Base-by-base conservation (phyloP, 92 coral and sea anemone species). In the Galaxea fascicularis region DNA sequence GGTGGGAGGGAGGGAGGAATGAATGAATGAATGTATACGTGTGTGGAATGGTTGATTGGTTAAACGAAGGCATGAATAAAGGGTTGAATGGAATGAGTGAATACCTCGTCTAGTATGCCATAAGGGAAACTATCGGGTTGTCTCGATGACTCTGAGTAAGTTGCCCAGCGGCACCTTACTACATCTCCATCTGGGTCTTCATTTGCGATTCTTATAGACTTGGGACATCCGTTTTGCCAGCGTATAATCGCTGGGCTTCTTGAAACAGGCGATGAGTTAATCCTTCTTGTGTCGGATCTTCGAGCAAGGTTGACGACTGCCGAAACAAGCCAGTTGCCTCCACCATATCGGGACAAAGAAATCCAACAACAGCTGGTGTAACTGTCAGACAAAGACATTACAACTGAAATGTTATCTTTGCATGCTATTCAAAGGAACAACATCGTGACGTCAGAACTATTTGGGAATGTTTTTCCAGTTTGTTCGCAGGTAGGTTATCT, bases 181-280 rank as follows among this genome's bases (percentile, higher is more conserved):
- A 82, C 35, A 65, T 87, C 91, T 9, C 78, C 87, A 75, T 87
- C 91, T 22, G 91, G 76, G 63, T 87, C 91, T 56, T 82, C 91
- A 35, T 71, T 79, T 9, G 91, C 83, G 47, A 87, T 81, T 27
- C 82, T 74, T 3, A 87, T 54, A 28, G 78, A 67, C 27, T 54
- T 72, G 4, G 73, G 56, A 66, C 91, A 82, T 12, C 87, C 87
- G 0, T 65, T 60, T 12, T 66, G 77, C 68, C 74, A 57, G 2
- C 91, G 83, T 14, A 87, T 60, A 17, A 75, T 82, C 4, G 87
- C 82, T 0, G 91, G 73, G 73, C 83, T 87, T 15, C 75, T 77
- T 53, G 91, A 87, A 70, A 82, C 49, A 52, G 91, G 91, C 22
- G 91, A 87, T 39, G 91, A 87, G 87, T 87, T 87, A 25, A 87